A percentile compares a stretch with the other conserved stretches of the same genome.
Conservation (phyloP, 2,113 vertebrate species). For the Paradoxurus hermaphroditus region DNA sequence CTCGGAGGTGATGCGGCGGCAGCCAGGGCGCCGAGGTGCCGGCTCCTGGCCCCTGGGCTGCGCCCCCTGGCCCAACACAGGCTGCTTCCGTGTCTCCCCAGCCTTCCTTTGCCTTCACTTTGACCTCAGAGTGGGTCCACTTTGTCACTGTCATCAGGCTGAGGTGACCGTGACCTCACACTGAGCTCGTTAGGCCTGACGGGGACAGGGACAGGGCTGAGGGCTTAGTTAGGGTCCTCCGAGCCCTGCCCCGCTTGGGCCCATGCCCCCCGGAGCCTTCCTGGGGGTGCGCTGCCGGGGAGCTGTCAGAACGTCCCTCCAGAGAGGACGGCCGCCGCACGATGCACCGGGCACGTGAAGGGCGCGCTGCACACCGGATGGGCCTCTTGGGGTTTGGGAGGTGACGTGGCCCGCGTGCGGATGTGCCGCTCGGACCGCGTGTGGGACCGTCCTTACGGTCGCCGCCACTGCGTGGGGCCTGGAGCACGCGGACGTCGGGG, state of each 20-base stretch:
- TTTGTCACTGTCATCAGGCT: neutral
- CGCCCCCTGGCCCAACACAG: neutral
- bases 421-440: neutral
- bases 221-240: neutral
- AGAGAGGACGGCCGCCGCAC: neutral
- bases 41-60: no score
- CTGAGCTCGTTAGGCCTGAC: neutral
- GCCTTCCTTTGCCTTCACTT: neutral
- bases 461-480: neutral
- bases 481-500: neutral
- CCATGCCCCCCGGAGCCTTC: no score
- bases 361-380: neutral
- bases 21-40: no score
- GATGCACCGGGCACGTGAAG: neutral
- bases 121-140: neutral
- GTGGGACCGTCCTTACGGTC: neutral
- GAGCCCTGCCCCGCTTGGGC: neutral
- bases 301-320: rapidly evolving
- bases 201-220: neutral
- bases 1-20: no score
- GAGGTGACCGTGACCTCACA: neutral
- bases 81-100: neutral
- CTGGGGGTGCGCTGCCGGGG: no score
- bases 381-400: neutral
- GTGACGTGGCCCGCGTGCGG: neutral